A percentile compares a stretch with the other conserved stretches of the same genome.
Conservation (phyloP, 2,113 vertebrate genomes). For the Ammodytes marinus region DNA sequence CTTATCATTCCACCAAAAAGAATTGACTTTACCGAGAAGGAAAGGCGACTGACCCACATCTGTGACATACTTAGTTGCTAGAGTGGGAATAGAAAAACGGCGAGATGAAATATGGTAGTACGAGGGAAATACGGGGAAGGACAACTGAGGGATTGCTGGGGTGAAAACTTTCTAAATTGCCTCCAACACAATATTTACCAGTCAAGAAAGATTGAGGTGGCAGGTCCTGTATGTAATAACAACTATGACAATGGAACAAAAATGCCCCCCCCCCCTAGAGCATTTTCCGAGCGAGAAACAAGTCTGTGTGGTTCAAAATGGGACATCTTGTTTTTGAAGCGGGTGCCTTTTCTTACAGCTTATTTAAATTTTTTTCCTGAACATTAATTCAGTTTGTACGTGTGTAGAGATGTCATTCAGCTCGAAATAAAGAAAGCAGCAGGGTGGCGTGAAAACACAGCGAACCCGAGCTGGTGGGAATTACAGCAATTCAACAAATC, state of each 20-base stretch:
- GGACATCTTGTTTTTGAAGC: neutral
- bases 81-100: slow-evolving; percentile 57
- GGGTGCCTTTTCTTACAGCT: slow-evolving; percentile 1
- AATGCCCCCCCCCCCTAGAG: neutral
- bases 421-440: slow-evolving; percentile 52
- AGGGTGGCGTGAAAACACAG: slow-evolving; percentile 39
- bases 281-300: neutral
- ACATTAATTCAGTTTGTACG: neutral
- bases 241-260: neutral
- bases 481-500: slow-evolving; percentile 11
- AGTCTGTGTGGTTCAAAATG: neutral
- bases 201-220: slow-evolving; percentile 3
- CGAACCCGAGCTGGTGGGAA: slow-evolving; percentile 9
- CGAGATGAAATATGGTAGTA: slow-evolving; percentile 21
- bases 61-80: slow-evolving; percentile 75
- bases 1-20: slow-evolving; percentile 71
- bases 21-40: slow-evolving; percentile 62
- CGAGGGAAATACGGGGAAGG: slow-evolving; percentile 17
- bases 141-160: slow-evolving; percentile 20
- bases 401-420: slow-evolving; percentile 15
- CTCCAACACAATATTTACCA: neutral
- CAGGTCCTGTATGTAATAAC: neutral
- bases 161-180: slow-evolving; percentile 9
- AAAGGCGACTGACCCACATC: slow-evolving; percentile 76
- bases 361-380: neutral